phyloP scores from a whole-genome alignment of 2,888 invertebrate genomes.

The Pollenia griseotomentosa region DNA sequence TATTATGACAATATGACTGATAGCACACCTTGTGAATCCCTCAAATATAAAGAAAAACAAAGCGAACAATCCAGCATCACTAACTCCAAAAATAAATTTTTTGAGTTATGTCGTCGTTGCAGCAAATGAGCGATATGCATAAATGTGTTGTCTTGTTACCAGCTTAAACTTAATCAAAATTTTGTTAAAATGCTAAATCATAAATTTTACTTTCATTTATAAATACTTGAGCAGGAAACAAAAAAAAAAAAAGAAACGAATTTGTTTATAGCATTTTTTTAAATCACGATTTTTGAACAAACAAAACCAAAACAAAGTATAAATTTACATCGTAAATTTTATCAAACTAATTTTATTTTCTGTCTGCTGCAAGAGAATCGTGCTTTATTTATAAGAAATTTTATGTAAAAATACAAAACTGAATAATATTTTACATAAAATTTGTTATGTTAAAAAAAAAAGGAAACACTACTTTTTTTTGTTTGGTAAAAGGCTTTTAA shows the following conservation, averaged over 20 bases:
- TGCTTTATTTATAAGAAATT: constrained; percentile 63
- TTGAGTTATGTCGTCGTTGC: no score
- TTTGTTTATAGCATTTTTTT: constrained; percentile 48
- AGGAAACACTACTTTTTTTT: no score
- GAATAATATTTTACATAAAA: no score
- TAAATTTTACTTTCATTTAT: constrained; percentile 57
- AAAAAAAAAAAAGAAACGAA: neutral
- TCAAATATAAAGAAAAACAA: no score
- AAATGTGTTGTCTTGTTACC: neutral
- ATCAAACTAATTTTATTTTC: constrained; percentile 25
- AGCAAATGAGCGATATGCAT: no score
- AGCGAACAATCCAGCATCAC: no score
- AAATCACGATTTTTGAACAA: constrained; percentile 42
- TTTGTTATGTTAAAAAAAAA: no score
- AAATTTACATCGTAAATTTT: constrained; percentile 50
- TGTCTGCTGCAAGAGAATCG: constrained; percentile 40
- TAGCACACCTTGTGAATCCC: no score
- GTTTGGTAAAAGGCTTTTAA: no score
- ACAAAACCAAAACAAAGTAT: neutral
- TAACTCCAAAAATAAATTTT: no score
- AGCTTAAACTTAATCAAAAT: neutral
- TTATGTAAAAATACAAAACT: constrained; percentile 29
- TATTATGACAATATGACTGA: no score
- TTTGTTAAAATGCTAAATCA: constrained; percentile 9
- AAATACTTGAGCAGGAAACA: constrained; percentile 3